Evolutionary conservation across 2,113 vertebrate species (phyloP), one percentile per base, ranked within the genome.

Genomic region (Menura novaehollandiae): DNA sequence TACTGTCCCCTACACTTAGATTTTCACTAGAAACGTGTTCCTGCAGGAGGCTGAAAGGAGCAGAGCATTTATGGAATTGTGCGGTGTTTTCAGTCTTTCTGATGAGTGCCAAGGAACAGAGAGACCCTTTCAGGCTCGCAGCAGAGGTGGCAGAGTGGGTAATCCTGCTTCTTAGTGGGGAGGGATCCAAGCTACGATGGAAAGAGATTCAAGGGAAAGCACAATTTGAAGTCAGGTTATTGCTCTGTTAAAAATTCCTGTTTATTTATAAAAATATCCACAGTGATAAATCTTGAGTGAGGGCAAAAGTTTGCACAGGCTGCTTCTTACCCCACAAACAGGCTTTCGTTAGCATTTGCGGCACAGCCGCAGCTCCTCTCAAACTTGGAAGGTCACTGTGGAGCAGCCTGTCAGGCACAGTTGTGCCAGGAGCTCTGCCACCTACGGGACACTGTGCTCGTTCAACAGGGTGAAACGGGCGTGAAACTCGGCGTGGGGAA

Each of bases 21-120:
- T 72, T 80, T 83, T 60, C 41, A 15, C 24, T 41, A 14, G 62
- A 44, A 79, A 16, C 28, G 4, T 6, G 2, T 35, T 37, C 27
- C 67, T 64, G 47, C 0, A 0, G 52, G 43, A 68, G 37, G 7
- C 20, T 79, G 66, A 66, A 28, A 35, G 19, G 52, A 75, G 49
- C 51, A 43, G 69, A 24, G 32, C 58, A 6, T 73, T 92, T 83
- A 3, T 68, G 21, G 41, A 66, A 17, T n/a, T 26, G 19, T 17
- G 21, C 0, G 0, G 11, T 66, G 53, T 20, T 88, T 91, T 44
- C 2, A 0, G 19, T 73, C 32, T 41, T 64, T 55, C 21, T 4
- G 2, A 4, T 24, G 39, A 49, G 49, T 13, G 37, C n/a, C 19
- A 18, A 23, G 52, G 47, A 67, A 7, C 32, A 55, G 39, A 37